Base-by-base conservation (phyloP, 2,888 invertebrate genomes). In the Melipona bicolor region DNA sequence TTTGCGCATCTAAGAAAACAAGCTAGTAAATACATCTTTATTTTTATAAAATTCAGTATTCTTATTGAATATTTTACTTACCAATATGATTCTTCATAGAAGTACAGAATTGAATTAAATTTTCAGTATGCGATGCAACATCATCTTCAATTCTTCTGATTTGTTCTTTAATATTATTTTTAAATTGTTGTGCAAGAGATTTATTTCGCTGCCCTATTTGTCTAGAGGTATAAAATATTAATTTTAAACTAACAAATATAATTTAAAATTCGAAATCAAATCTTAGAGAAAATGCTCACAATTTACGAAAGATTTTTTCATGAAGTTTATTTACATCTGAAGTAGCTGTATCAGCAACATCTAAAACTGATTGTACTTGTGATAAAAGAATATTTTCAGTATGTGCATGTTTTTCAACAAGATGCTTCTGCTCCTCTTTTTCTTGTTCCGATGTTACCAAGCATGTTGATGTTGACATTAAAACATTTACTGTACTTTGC, bases 331-430 rank as follows among this genome's bases (percentile, higher is more conserved):
- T 91, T 0, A 96, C 96, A 91, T 98, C 97, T 0, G 86, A 83
- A 0, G 96, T 95, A 6, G 97, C 96, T 11, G 95, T 91, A 88
- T 97, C 96, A 0, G 97, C 97, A 0, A 96, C 96, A 59, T 95
- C 94, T 17, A 98, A 92, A 50, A 98, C 94, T 89, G 95, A 93
- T 15, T 94, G 90, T 0, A 97, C 97, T 92, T 98, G 97, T 0
- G 94, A 93, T 0, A 95, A 95, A 32, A 98, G 95, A 43, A 94
- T 92, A 43, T 94, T 92, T 93, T 98, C 98, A 0, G 97, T 97
- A 62, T 95, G 95, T 4, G 95, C 94, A 88, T 97, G 97, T 59
- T 95, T 95, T 6, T 95, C 93, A 15, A 97, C 96, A 61, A 98
- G 93, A 91, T 96, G 95, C 79, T 96, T 95, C 88, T 97, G 96